Evolutionary conservation across 1,140 invertebrate species (phyloP).

Genomic region (Macrobrachium rosenbergii): DNA sequence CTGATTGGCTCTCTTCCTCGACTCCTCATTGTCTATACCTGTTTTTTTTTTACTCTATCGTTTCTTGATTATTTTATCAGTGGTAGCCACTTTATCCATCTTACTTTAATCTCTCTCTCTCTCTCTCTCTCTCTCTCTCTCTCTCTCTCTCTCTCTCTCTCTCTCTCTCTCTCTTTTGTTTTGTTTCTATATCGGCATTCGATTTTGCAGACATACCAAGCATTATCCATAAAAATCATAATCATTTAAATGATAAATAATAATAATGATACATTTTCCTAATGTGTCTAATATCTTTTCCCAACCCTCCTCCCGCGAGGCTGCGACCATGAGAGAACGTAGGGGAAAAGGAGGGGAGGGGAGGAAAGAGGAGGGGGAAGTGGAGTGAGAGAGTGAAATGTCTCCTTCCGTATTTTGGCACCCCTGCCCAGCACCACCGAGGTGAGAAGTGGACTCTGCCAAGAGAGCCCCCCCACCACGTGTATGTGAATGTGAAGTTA

Average conservation of each 20-base stretch:
- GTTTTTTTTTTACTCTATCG: not conserved
- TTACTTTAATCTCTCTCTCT: not conserved
- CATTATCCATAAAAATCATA: no score
- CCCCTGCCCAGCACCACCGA: not conserved
- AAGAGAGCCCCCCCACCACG: no score
- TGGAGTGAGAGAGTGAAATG: constrained; percentile 1
- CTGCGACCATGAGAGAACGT: not conserved
- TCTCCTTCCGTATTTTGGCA: not conserved
- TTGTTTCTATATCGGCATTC: no score
- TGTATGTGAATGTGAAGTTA: not conserved
- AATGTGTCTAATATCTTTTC: no score
- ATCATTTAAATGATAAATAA: no score
- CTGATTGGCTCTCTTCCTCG: not conserved
- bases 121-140: not conserved
- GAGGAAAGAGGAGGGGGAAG: not conserved
- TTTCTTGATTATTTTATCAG: not conserved
- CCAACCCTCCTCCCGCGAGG: not conserved
- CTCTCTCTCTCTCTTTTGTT: not conserved
- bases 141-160: constrained; percentile 16
- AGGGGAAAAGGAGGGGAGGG: not conserved
- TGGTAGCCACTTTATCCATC: not conserved
- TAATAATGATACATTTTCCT: no score
- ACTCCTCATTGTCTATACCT: not conserved
- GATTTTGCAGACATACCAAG: no score
- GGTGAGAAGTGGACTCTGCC: no score